Percentiles rank a stretch among this genome's conserved stretches.
Conservation (phyloP, 2,113 vertebrate species). For the Coreoperca whiteheadi region DNA sequence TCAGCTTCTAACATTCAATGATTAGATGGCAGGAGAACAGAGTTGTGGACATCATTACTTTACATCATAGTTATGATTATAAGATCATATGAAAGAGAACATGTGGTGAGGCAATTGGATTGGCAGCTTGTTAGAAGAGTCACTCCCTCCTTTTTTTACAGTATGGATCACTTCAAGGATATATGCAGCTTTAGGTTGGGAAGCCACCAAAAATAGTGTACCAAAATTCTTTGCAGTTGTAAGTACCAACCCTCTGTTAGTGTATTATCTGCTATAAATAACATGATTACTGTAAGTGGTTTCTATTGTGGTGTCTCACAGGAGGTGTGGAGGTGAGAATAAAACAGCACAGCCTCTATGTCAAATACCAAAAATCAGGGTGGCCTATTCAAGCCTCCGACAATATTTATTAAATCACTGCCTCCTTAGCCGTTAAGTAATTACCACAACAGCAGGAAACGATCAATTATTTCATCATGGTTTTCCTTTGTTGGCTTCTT, state of each 20-base stretch:
- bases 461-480: conserved; percentile 29
- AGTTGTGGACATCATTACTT: conserved; percentile 22
- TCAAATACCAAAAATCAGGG: conserved; percentile 25
- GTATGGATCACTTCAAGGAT: not conserved
- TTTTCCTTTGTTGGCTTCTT: not conserved
- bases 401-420: conserved; percentile 39
- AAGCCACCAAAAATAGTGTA: not conserved
- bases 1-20: not conserved
- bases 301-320: conserved; percentile 31
- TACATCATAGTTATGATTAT: conserved; percentile 8
- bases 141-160: conserved; percentile 10
- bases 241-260: not conserved
- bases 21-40: conserved; percentile 7
- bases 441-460: conserved; percentile 52
- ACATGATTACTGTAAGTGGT: conserved; percentile 44
- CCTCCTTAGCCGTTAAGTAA: conserved; percentile 43
- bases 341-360: conserved; percentile 45
- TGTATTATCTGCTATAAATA: not conserved
- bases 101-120: conserved; percentile 2
- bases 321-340: conserved; percentile 34
- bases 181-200: not conserved
- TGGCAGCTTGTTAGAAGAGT: conserved; percentile 5
- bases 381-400: conserved; percentile 45
- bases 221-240: not conserved
- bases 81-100: conserved; percentile 8